Evolutionary conservation across 2,797 vertebrate genomes (phyloP), one percentile per base, ranked within the genome.

Genomic region (Loris lydekkerianus): DNA sequence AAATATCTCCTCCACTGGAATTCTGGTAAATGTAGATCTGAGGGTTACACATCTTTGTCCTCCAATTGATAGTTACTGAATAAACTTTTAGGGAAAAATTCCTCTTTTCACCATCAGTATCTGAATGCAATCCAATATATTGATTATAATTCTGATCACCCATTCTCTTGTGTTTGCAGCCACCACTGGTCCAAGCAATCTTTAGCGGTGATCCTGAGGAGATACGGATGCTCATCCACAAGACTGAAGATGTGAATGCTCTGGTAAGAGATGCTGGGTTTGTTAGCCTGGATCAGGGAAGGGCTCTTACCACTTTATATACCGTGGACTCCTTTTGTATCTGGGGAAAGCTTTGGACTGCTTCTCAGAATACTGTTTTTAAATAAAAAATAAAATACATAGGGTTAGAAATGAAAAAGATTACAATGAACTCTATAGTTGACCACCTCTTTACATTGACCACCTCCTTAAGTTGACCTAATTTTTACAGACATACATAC

Each of bases 181-280:
- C 99, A 60, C 99, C 99, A 11, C 99, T 99, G 97, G 98, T 99
- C 98, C 99, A 99, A 96, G 99, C 99, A 1, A 99, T 99, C 98
- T 99, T 99, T 98, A 99, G 99, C 0, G 99, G 99, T n/a, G 99
- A 99, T 97, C 99, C 99, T 2, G 99, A 99, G 86, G 99, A 99
- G 98, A 99, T 99, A 94, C 99, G 99, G 5, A 99, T 99, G 99
- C 98, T 99, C 97, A 99, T 99, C 97, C 99, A 99, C 98, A 99
- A 99, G 98, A 99, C 99, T 0, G 99, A 99, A 98, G 99, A 99
- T 98, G 99, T 99, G 98, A 99, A 99, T 10, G 99, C 99, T 97
- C 98, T 99, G 99, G 99, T 99, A 98, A 97, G 98, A 90, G 84
- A 76, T 75, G 67, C 82, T 58, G 3, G 10, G 23, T 34, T 73